A percentile compares a stretch with the other conserved stretches of the same genome.
These are phyloP conservation scores for Leptura quadrifasciata DNA, from an alignment of 2,888 invertebrate species.

Conservation along the genomic window DNA sequence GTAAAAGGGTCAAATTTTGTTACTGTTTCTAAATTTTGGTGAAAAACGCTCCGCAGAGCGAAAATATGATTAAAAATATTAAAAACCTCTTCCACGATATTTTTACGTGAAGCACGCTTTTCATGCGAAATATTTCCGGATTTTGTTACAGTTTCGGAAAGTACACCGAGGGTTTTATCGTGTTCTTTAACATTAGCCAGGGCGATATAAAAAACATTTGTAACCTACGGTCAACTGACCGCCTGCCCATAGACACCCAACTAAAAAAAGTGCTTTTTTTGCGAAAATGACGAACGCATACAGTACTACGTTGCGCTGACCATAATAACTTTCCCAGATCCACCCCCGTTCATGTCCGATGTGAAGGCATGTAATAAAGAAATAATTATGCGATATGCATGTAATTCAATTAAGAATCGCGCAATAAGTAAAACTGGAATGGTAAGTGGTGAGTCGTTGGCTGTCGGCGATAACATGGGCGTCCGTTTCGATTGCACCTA, in stretches of 20 bases:
- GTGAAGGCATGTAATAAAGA: constrained; percentile 36
- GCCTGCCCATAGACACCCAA: neutral
- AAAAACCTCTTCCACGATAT: too few species aligned
- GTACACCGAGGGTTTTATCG: too few species aligned
- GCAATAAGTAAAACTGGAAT: constrained; percentile 40
- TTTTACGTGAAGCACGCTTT: too few species aligned
- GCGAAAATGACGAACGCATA: neutral
- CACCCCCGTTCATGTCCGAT: constrained; percentile 18
- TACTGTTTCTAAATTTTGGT: too few species aligned
- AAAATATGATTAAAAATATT: too few species aligned
- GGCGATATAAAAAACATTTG: too few species aligned
- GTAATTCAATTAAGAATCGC: constrained; percentile 38
- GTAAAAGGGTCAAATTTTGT: too few species aligned
- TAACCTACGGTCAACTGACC: too few species aligned
- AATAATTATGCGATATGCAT: constrained; percentile 38
- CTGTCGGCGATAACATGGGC: constrained; percentile 17
- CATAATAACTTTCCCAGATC: constrained; percentile 16
- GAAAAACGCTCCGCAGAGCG: too few species aligned
- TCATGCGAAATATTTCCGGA: too few species aligned
- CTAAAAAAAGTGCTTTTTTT: neutral
- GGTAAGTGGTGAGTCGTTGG: constrained; percentile 31
- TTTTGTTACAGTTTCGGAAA: too few species aligned
- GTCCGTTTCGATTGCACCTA: neutral
- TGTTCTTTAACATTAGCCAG: too few species aligned
- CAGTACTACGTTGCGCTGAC: neutral